These are phyloP conservation scores for Apomyelois bistriatella DNA, from an alignment of 2,888 invertebrate species.

Conservation along the genomic window DNA sequence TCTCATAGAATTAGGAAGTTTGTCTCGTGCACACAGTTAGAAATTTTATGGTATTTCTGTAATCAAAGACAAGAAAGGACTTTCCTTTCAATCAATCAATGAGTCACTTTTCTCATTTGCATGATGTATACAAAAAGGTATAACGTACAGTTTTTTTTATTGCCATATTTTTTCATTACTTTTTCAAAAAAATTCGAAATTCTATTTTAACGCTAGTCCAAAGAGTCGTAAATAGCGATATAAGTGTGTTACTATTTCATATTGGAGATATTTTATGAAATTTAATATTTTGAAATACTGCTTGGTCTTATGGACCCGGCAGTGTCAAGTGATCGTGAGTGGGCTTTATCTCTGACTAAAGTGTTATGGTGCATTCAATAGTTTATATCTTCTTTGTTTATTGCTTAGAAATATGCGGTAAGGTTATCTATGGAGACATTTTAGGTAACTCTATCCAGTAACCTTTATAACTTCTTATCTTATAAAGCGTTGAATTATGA, in stretches of 20 bases:
- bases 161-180: no score
- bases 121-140: no score
- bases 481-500: conserved; percentile 2
- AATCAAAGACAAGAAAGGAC: no score
- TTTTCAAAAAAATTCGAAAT: no score
- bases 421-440: conserved; percentile 8
- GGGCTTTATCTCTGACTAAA: conserved; percentile 17
- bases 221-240: background rate
- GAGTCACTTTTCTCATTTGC: no score
- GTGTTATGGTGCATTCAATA: conserved; percentile 14
- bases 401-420: conserved; percentile 5
- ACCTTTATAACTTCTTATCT: conserved; percentile 1
- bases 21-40: no score
- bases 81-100: no score
- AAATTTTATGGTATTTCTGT: no score
- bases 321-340: conserved; percentile 14
- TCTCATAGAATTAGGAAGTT: no score
- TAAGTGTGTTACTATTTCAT: background rate
- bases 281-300: conserved; percentile 3
- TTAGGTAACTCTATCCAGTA: conserved; percentile 11
- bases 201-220: background rate
- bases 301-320: background rate
- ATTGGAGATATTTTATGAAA: background rate
- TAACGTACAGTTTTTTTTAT: no score
- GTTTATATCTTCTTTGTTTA: conserved; percentile 14